These are phyloP conservation scores for Heliangelus exortis DNA, from an alignment of 2,797 vertebrate genomes.

Conservation along the genomic window DNA sequence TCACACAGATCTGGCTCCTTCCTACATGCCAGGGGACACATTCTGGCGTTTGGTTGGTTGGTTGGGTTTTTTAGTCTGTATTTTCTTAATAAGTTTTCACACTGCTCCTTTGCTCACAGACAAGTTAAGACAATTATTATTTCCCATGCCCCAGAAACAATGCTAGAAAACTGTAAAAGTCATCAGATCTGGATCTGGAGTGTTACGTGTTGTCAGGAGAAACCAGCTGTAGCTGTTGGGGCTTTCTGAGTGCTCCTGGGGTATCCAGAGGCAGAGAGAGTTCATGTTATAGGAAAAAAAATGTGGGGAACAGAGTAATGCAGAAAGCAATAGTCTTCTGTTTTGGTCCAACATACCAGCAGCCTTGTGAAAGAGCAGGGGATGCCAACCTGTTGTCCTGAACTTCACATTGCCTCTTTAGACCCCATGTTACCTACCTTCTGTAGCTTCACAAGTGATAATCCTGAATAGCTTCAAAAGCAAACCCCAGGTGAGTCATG, in stretches of 20 bases:
- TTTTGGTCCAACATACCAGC: neutral
- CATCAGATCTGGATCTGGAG: neutral
- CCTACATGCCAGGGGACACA: neutral
- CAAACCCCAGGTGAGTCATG: accelerated
- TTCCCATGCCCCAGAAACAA: neutral
- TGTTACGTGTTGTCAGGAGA: neutral
- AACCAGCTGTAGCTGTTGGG: neutral
- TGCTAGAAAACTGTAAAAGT: neutral
- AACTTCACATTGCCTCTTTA: neutral
- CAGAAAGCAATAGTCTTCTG: neutral
- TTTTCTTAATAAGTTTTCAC: neutral
- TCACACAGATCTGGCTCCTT: neutral
- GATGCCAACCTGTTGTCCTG: neutral
- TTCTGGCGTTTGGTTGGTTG: too few relatives aligned
- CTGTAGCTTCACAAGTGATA: neutral
- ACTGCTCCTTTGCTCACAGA: neutral
- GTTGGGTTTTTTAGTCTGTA: neutral
- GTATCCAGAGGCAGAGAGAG: neutral
- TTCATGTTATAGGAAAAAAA: neutral
- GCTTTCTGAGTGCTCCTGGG: neutral
- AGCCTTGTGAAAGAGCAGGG: neutral
- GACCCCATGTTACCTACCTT: neutral
- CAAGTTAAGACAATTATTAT: neutral
- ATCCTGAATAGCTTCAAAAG: neutral
- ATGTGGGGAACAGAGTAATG: neutral